phyloP scores from a whole-genome alignment of 23 tunicate species.

The Corella eumyota region DNA sequence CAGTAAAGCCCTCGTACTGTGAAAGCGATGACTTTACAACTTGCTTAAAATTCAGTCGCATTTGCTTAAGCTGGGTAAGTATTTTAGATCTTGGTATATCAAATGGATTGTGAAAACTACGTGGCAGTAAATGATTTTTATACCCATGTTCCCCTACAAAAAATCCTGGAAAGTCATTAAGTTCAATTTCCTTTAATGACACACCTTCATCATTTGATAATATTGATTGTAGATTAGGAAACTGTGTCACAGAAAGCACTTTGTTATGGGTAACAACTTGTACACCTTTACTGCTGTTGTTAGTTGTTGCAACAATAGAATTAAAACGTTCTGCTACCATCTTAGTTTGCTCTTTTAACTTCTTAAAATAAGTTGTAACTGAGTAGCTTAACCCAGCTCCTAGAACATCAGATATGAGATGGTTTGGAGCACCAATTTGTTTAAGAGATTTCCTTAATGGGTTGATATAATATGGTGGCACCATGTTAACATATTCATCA shows the following conservation, averaged over 20 bases:
- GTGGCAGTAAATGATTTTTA: constrained; percentile 7
- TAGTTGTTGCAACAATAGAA: constrained; percentile 4
- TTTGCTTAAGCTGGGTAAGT: constrained; percentile 44
- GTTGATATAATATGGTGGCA: constrained; percentile 78
- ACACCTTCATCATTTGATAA: constrained; percentile 6
- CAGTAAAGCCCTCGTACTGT: constrained; percentile 19
- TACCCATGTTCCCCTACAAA: constrained; percentile 10
- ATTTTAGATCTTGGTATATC: constrained; percentile 48
- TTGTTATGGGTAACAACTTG: constrained; percentile 18
- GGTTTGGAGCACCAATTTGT: constrained; percentile 52
- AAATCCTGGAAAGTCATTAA: constrained; percentile 43
- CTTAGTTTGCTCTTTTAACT: constrained; percentile 80
- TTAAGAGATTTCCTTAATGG: constrained; percentile 65
- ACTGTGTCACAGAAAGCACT: constrained; percentile 53
- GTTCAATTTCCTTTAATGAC: constrained; percentile 9
- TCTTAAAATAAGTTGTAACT: constrained; percentile 60
- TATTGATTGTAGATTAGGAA: constrained; percentile 52
- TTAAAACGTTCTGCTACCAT: constrained; percentile 21
- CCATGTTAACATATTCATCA: constrained; percentile 72
- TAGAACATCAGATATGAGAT: constrained; percentile 48
- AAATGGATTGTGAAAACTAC: constrained; percentile 66
- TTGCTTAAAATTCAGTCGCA: constrained; percentile 73
- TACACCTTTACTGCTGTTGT: constrained; percentile 32
- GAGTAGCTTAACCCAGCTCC: constrained; percentile 56
- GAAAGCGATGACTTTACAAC: constrained; percentile 38